Evolutionary conservation across 2,888 invertebrate genomes (phyloP).

Genomic region (Lasioglossum lativentre): DNA sequence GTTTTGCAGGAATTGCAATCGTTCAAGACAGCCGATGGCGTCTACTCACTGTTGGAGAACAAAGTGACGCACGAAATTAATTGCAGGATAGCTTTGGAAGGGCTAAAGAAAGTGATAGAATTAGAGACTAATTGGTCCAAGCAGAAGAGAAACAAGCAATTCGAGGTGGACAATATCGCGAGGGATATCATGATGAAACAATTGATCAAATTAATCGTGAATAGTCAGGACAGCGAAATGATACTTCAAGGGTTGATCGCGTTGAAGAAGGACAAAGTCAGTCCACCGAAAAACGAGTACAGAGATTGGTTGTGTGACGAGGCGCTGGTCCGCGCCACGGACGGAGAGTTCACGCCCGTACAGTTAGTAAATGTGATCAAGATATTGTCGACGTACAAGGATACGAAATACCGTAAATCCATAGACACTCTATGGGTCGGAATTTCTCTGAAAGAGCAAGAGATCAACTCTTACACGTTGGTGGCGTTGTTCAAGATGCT

Average conservation of each 20-base stretch:
- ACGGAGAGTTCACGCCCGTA: constrained; percentile 86
- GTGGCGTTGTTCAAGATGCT: constrained; percentile 86
- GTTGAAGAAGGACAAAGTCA: constrained; percentile 80
- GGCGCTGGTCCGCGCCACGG: constrained; percentile 87
- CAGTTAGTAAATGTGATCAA: constrained; percentile 88
- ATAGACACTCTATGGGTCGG: constrained; percentile 90
- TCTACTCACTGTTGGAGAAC: constrained; percentile 84
- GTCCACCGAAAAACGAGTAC: constrained; percentile 76
- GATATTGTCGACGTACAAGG: constrained; percentile 86
- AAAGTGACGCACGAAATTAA: constrained; percentile 85
- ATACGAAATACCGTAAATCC: constrained; percentile 85
- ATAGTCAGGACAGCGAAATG: constrained; percentile 81
- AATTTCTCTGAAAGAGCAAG: constrained; percentile 85
- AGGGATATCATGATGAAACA: constrained; percentile 83
- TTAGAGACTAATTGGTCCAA: constrained; percentile 80
- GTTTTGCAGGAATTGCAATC: constrained; percentile 68
- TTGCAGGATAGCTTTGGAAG: constrained; percentile 84
- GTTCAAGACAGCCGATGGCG: constrained; percentile 69
- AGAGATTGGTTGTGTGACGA: constrained; percentile 87
- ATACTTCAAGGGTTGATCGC: constrained; percentile 84
- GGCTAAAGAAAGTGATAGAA: constrained; percentile 84
- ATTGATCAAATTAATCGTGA: constrained; percentile 85
- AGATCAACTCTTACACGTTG: constrained; percentile 87
- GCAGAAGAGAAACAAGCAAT: constrained; percentile 60
- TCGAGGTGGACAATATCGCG: constrained; percentile 51